phyloP scores from a whole-genome alignment of 2,113 vertebrate species.

The Platichthys stellatus region DNA sequence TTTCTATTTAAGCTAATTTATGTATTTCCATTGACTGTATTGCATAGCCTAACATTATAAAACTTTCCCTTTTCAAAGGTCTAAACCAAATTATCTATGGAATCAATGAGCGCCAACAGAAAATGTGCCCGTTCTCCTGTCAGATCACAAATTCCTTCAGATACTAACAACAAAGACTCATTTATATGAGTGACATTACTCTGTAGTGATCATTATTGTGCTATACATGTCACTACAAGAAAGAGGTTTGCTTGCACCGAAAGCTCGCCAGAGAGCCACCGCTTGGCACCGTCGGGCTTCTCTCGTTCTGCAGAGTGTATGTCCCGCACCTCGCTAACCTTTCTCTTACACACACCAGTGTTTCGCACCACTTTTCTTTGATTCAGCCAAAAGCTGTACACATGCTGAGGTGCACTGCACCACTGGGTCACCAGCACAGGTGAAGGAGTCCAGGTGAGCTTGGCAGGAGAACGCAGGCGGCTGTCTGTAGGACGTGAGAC shows the following conservation, averaged over 20 bases:
- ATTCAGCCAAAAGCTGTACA: constrained; percentile 63
- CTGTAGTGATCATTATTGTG: not conserved
- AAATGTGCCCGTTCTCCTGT: not conserved
- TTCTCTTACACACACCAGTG: constrained; percentile 30
- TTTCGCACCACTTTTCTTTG: constrained; percentile 66
- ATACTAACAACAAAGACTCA: not conserved
- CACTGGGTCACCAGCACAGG: constrained; percentile 77
- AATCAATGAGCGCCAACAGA: not conserved
- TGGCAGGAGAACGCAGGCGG: constrained; percentile 75
- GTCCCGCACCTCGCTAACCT: constrained; percentile 52
- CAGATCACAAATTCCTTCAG: not conserved
- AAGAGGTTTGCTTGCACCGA: not conserved
- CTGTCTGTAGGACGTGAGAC: constrained; percentile 63
- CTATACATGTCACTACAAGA: constrained; percentile 19
- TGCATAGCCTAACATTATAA: too few relatives aligned
- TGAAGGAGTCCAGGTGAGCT: constrained; percentile 81
- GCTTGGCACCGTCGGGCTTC: constrained; percentile 45
- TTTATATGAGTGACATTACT: not conserved
- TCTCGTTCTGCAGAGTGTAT: constrained; percentile 30
- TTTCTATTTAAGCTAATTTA: not conserved
- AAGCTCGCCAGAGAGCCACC: constrained; percentile 41
- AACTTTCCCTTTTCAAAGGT: not conserved
- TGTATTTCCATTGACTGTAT: not conserved
- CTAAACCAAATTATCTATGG: not conserved
- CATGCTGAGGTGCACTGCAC: constrained; percentile 46